These are phyloP conservation scores for Rhincodon typus DNA, from an alignment of 2,797 vertebrate genomes.

Conservation along the genomic window DNA sequence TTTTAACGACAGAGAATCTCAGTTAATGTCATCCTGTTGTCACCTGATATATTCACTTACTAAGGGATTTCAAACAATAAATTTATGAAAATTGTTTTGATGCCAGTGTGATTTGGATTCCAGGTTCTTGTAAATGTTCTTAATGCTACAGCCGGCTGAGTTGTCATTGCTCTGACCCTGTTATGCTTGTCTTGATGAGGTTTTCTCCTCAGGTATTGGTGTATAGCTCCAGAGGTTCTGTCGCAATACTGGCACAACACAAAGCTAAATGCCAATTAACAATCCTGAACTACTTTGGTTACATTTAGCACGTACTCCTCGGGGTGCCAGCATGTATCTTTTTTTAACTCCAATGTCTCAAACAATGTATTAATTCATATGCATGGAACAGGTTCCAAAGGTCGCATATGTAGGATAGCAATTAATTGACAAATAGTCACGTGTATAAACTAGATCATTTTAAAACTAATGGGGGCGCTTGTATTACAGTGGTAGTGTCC, in stretches of 20 bases:
- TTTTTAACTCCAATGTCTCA: neutral
- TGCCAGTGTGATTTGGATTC: neutral
- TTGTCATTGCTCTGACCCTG: neutral
- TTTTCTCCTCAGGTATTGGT: neutral
- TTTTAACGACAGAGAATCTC: neutral
- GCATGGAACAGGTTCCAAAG: neutral
- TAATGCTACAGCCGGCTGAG: neutral
- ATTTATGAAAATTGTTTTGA: no score
- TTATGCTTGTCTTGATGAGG: neutral
- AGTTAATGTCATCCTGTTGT: neutral
- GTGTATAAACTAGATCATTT: neutral
- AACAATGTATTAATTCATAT: neutral
- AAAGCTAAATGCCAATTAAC: neutral
- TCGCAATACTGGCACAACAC: neutral
- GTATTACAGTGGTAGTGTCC: no score
- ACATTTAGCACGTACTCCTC: neutral
- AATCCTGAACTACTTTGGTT: neutral
- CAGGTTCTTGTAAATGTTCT: neutral
- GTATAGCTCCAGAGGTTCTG: neutral
- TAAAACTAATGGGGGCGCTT: neutral
- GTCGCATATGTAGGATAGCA: neutral
- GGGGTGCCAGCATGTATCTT: neutral
- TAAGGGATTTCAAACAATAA: no score
- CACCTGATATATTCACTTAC: neutral
- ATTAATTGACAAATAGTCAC: neutral